Evolutionary conservation across 2,113 vertebrate genomes (phyloP), one percentile per base, ranked within the genome.

Genomic region (Tachuris rubrigastra): DNA sequence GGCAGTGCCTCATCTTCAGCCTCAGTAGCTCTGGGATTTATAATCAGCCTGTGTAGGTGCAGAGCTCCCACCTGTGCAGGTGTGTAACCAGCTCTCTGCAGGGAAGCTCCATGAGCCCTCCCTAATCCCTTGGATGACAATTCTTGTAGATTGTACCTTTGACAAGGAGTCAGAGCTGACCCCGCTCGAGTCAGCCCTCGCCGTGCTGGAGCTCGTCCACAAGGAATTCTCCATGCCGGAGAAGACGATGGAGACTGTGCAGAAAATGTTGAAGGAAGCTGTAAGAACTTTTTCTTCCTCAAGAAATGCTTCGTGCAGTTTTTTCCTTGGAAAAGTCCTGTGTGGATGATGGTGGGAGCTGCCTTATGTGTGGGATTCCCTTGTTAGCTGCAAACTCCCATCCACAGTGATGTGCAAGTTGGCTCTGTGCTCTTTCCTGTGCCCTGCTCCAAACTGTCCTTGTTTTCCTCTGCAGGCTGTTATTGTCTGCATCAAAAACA

Each of bases 101-200:
- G 46, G 84, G 55, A 5, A 10, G 30, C 1, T 1, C 76, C 24
- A 14, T 14, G 31, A 59, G 1, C 4, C 1, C 27, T 68, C 76
- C 17, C 5, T n/a, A 22, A 46, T 15, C 0, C 42, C 42, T 2
- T 4, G 2, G 31, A 56, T 90, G 62, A 37, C 74, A 16, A 74
- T 85, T 93, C 67, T 95, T 93, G 22, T 66, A 99, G 99, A 98
- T 41, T 82, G 98, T 39, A 95, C 76, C 21, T 99, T 99, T 77
- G 98, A 98, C 33, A 81, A 95, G 33, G 97, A 99, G 47, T 91
- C 96, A 1, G 97, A 98, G 9, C 74, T 98, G 46, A 98, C 98
- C 8, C 98, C 99, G 5, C 97, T 99, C 10, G 99, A 99, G 89
- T 99, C 98, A 0, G 99, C 99, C 2, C 91, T 99, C 11, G 63